Percentiles rank a stretch among this genome's conserved stretches.
Conservation (phyloP, 2,797 vertebrate genomes). For the Sebastes alutus region DNA sequence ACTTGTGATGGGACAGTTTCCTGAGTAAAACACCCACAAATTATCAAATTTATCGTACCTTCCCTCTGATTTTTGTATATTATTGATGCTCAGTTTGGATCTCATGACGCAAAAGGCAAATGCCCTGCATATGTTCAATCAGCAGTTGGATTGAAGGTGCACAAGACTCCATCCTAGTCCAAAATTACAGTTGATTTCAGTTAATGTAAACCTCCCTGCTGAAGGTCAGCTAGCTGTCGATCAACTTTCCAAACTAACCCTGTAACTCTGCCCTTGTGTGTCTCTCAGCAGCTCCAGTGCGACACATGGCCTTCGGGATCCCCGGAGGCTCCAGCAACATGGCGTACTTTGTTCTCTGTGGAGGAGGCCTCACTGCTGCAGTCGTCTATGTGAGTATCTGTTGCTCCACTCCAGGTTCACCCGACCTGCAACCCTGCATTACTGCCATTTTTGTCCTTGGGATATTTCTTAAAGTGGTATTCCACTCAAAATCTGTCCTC, state of each 20-base stretch:
- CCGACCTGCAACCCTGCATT: not conserved
- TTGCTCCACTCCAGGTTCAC: not conserved
- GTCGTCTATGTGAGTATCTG: slow-evolving; percentile 76
- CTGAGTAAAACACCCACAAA: not conserved
- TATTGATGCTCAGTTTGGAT: not conserved
- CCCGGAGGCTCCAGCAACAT: slow-evolving; percentile 76
- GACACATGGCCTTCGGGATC: slow-evolving; percentile 78
- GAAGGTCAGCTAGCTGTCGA: not conserved
- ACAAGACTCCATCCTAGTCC: not conserved
- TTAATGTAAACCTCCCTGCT: not conserved
- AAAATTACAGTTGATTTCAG: not conserved
- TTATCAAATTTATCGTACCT: not conserved
- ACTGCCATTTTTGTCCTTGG: too few relatives aligned
- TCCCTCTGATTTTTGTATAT: not conserved
- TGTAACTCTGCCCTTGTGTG: not conserved
- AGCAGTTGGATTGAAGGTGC: not conserved
- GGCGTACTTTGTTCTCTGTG: slow-evolving; percentile 74
- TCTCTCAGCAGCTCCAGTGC: slow-evolving; percentile 61
- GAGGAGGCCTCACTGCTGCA: slow-evolving; percentile 81
- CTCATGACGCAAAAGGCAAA: not conserved
- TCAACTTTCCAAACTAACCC: not conserved
- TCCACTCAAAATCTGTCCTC: not conserved
- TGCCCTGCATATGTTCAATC: not conserved
- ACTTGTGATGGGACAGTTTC: not conserved
- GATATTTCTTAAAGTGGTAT: not conserved